These are phyloP conservation scores for Dicroscelio sp. DNA, from an alignment of 2,888 invertebrate species.

Conservation along the genomic window DNA sequence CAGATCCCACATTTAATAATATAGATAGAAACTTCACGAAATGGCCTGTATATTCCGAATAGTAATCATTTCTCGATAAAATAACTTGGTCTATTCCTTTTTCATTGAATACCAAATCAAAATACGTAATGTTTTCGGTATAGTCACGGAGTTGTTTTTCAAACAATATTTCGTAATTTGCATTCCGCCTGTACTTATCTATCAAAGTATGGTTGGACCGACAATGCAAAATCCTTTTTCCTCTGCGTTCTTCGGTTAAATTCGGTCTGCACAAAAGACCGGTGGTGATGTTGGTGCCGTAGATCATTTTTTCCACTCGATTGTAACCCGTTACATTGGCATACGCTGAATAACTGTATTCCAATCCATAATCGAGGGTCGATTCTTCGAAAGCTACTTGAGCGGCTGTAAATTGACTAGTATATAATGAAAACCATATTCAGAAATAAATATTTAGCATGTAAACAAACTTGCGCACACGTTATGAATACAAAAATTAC, in stretches of 20 bases:
- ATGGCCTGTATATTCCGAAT: not conserved
- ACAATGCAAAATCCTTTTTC: constrained; percentile 6
- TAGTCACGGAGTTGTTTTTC: constrained; percentile 29
- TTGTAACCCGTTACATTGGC: not conserved
- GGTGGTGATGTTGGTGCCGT: constrained; percentile 14
- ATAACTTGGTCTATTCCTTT: constrained; percentile 33
- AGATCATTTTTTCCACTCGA: not conserved
- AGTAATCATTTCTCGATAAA: not conserved
- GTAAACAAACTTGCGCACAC: too few relatives aligned
- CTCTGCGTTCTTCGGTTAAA: not conserved
- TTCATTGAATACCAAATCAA: constrained; percentile 45
- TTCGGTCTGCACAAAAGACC: constrained; percentile 30
- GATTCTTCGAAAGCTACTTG: constrained; percentile 39
- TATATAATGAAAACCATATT: too few relatives aligned
- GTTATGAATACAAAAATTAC: too few relatives aligned
- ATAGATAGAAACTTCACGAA: not conserved
- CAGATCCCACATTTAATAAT: constrained; percentile 21
- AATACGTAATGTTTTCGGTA: constrained; percentile 5
- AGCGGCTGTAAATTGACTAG: constrained; percentile 52
- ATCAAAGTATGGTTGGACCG: constrained; percentile 41
- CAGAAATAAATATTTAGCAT: too few relatives aligned
- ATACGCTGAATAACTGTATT: too few relatives aligned
- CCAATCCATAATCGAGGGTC: constrained; percentile 6
- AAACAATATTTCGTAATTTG: not conserved
- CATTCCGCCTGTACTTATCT: not conserved